Evolutionary conservation across 2,888 invertebrate genomes (phyloP), one percentile per base, ranked within the genome.

Genomic region (Zaprionus bogoriensis): DNA sequence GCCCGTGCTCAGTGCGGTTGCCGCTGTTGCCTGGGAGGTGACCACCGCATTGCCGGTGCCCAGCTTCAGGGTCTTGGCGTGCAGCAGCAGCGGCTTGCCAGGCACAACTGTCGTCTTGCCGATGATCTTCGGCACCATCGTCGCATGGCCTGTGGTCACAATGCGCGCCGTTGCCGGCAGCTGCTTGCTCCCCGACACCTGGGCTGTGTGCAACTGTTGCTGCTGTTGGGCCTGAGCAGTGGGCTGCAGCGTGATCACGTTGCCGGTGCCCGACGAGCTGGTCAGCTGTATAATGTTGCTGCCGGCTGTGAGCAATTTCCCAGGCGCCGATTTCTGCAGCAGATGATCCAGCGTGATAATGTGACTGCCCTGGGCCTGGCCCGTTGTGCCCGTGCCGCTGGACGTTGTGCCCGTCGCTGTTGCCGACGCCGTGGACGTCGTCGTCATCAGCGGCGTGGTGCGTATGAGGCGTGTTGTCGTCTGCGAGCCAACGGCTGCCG

Each of bases 341-440:
- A 91, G 65, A 62, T 86, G 88, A 61, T 91, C 91, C 3, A 91
- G 55, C 0, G 91, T 89, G 19, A 91, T 89, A 27, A 91, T 89
- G 50, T 91, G 90, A 0, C 89, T 89, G 1, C 88, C 93, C 41
- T 96, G 91, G 14, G 96, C 93, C n/a, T n/a, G n/a, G 89, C 95
- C 27, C 3, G 19, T 22, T 41, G 66, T 36, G 4, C 57, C 9
- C 1, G 63, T 48, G 17, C 25, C 66, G 42, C 14, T 30, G 14
- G 58, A 42, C 1, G 14, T 17, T 36, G 32, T 7, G 32, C 32
- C 32, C 3, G 32, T 3, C 9, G 32, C 5, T 3, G 67, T 47
- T 9, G n/a, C n/a, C n/a, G n/a, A n/a, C n/a, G n/a, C n/a, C n/a
- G n/a, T n/a, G n/a, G n/a, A n/a, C n/a, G n/a, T n/a, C n/a, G 63